phyloP scores from a whole-genome alignment of 1,140 invertebrate species.

The Prorops nasuta region DNA sequence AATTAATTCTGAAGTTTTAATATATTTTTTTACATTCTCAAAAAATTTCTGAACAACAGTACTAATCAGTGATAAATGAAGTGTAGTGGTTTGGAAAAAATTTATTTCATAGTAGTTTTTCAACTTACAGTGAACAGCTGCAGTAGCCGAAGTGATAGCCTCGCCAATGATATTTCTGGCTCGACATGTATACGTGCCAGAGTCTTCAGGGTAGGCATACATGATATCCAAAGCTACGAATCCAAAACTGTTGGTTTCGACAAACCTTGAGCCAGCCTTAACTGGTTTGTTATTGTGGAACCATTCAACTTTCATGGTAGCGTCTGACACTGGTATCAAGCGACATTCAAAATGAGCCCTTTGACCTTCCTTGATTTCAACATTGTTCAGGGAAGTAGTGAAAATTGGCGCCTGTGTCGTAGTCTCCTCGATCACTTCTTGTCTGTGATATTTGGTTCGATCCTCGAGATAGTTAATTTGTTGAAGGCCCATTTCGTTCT shows the following conservation, averaged over 20 bases:
- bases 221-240: slow-evolving; percentile 92
- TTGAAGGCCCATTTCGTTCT: slow-evolving; percentile 81
- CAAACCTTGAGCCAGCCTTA: slow-evolving; percentile 84
- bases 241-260: slow-evolving; percentile 91
- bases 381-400: slow-evolving; percentile 84
- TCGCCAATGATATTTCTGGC: slow-evolving; percentile 84
- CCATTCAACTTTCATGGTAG: slow-evolving; percentile 97
- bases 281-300: slow-evolving; percentile 89
- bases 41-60: slow-evolving; percentile 4
- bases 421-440: slow-evolving; percentile 75
- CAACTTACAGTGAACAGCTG: slow-evolving; percentile 69
- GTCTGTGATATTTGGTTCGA: slow-evolving; percentile 71
- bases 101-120: slow-evolving; percentile 7
- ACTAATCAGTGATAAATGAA: too few relatives aligned
- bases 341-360: slow-evolving; percentile 94
- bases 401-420: slow-evolving; percentile 88
- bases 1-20: slow-evolving; percentile 5
- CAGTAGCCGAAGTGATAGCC: slow-evolving; percentile 78
- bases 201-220: slow-evolving; percentile 87
- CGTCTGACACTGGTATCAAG: slow-evolving; percentile 93
- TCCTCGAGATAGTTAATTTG: slow-evolving; percentile 88
- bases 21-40: too few relatives aligned
- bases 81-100: slow-evolving; percentile 10
- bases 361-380: slow-evolving; percentile 93
- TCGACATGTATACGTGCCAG: slow-evolving; percentile 87